These are phyloP conservation scores for Luperina testacea DNA, from an alignment of 2,888 invertebrate species.

Conservation along the genomic window DNA sequence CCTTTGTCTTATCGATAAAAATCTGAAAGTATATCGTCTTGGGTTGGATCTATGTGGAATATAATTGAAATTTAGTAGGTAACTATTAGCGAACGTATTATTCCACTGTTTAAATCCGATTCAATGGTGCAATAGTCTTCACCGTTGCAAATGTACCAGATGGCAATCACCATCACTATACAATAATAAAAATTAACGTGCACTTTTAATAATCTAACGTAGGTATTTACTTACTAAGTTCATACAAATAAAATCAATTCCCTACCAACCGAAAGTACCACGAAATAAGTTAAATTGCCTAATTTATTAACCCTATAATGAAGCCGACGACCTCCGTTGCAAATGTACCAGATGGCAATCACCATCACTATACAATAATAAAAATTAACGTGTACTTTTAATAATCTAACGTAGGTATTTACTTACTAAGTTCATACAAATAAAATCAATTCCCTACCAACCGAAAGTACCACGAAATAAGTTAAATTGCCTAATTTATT, in stretches of 20 bases:
- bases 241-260: background rate
- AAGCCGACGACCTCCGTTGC: slow-evolving; percentile 23
- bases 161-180: too few species aligned
- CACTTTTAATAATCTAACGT: background rate
- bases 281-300: slow-evolving; percentile 17
- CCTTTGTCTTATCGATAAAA: background rate
- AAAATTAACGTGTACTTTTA: background rate
- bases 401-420: background rate
- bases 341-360: too few species aligned
- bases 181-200: background rate
- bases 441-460: background rate
- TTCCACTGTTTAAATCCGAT: background rate
- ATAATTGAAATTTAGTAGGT: background rate
- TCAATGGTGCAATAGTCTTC: too few species aligned
- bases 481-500: slow-evolving; percentile 44
- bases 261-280: background rate
- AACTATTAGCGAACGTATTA: background rate
- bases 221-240: background rate
- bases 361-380: too few species aligned
- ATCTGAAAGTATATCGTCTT: background rate
- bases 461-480: slow-evolving; percentile 10
- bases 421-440: background rate
- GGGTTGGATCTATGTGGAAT: background rate
- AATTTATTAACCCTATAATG: slow-evolving; percentile 55
- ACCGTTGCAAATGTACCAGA: too few species aligned